Evolutionary conservation across 2,797 vertebrate genomes (phyloP).

Genomic region (Phalanger gymnotis): DNA sequence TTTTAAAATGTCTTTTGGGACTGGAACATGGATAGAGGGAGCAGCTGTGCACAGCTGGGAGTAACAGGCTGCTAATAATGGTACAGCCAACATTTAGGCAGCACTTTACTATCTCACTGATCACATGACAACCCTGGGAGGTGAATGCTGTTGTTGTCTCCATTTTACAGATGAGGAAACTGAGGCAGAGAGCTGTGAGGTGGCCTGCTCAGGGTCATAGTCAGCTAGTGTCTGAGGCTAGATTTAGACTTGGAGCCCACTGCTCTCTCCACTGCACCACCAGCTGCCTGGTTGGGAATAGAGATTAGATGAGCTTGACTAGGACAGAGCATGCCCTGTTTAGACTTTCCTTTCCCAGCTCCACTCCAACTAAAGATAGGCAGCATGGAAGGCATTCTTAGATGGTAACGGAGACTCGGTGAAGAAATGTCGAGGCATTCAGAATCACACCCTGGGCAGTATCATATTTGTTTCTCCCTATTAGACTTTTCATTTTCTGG

Average conservation of each 20-base stretch:
- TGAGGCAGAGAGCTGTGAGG: neutral
- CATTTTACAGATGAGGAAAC: neutral
- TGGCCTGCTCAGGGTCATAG: neutral
- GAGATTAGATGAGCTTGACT: neutral
- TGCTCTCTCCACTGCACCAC: neutral
- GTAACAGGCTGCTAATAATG: neutral
- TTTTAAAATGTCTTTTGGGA: conserved; percentile 53
- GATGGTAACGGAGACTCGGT: neutral
- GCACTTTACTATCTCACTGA: neutral
- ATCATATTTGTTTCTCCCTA: neutral
- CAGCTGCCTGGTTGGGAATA: neutral
- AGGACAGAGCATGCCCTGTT: neutral
- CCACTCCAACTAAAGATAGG: too few relatives aligned
- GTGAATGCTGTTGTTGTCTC: neutral
- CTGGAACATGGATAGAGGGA: conserved; percentile 20
- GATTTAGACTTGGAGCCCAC: neutral
- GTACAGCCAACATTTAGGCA: neutral
- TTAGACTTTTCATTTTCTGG: conserved; percentile 44
- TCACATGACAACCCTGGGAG: neutral
- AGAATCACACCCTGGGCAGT: neutral
- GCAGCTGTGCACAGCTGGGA: neutral
- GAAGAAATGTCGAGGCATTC: neutral
- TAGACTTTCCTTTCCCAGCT: neutral
- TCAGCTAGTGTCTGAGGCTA: neutral
- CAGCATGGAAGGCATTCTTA: too few relatives aligned